phyloP scores from a whole-genome alignment of 2,888 invertebrate genomes.

The Quadroppia sp. region DNA sequence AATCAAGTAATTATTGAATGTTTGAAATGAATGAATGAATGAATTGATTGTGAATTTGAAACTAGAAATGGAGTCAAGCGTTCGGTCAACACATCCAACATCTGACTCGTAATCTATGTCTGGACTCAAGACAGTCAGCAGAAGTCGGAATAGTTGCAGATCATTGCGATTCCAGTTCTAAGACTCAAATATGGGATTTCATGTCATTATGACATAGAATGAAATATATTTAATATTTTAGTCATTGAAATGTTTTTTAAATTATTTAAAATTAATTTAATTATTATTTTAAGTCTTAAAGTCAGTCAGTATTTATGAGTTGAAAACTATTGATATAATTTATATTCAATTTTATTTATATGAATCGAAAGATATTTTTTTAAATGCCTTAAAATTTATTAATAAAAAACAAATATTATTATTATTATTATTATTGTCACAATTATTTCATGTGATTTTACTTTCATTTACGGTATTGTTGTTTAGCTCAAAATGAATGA shows the following conservation, averaged over 20 bases:
- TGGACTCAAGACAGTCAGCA: conserved; percentile 43
- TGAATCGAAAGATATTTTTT: neutral
- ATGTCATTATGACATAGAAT: neutral
- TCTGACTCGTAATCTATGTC: conserved; percentile 45
- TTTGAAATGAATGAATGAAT: neutral
- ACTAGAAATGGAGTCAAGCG: conserved; percentile 45
- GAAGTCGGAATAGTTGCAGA: conserved; percentile 44
- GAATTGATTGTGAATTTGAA: neutral
- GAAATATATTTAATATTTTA: too few relatives aligned
- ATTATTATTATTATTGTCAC: too few relatives aligned
- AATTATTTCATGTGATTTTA: too few relatives aligned
- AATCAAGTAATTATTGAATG: conserved; percentile 34
- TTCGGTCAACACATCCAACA: conserved; percentile 44
- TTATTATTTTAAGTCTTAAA: neutral
- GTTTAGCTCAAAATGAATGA: too few relatives aligned
- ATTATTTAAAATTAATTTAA: neutral
- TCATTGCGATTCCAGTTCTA: conserved; percentile 43
- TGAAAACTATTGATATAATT: neutral
- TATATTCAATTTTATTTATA: neutral
- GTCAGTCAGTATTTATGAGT: neutral
- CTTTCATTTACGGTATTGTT: too few relatives aligned
- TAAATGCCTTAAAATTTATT: too few relatives aligned
- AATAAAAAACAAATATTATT: too few relatives aligned
- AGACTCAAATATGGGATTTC: conserved; percentile 45
- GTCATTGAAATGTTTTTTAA: neutral